A percentile compares a stretch with the other conserved stretches of the same genome.
Evolutionary conservation across 2,113 vertebrate species (phyloP).

Genomic region (Petrocephalus zakoni): DNA sequence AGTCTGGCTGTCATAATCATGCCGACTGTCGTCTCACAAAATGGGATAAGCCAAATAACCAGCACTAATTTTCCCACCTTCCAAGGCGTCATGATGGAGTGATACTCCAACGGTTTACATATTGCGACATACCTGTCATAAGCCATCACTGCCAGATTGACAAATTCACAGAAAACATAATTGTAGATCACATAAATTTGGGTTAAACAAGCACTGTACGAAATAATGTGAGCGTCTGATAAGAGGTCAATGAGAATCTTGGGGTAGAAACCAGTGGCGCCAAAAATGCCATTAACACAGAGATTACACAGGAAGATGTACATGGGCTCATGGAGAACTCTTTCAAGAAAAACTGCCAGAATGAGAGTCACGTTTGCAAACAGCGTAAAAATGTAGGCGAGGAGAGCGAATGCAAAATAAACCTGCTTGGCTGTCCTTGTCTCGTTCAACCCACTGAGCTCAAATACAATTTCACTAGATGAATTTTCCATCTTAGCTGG

Average conservation of each 20-base stretch:
- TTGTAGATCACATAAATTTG: constrained; percentile 21
- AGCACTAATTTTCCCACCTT: constrained; percentile 36
- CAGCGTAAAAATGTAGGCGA: constrained; percentile 28
- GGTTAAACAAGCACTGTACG: constrained; percentile 9
- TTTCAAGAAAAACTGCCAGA: constrained; percentile 25
- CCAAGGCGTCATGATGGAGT: constrained; percentile 48
- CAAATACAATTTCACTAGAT: constrained; percentile 24
- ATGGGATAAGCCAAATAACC: constrained; percentile 42
- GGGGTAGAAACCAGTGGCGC: constrained; percentile 56
- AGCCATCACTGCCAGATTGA: constrained; percentile 22
- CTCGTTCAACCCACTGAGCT: constrained; percentile 25
- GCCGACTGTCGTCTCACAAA: constrained; percentile 31
- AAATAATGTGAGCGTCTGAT: constrained; percentile 22
- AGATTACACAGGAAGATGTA: constrained; percentile 32
- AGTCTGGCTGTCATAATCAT: constrained; percentile 6
- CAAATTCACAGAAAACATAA: constrained; percentile 16
- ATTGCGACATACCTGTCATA: constrained; percentile 52
- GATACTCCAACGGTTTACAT: constrained; percentile 58
- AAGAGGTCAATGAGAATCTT: constrained; percentile 28
- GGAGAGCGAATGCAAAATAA: constrained; percentile 26
- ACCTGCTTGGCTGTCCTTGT: constrained; percentile 24
- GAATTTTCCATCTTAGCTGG: constrained; percentile 25
- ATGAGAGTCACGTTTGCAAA: constrained; percentile 25
- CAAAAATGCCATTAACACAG: constrained; percentile 47
- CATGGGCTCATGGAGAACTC: constrained; percentile 35